phyloP scores from a whole-genome alignment of 2,797 vertebrate genomes.

The Poeciliopsis turneri region DNA sequence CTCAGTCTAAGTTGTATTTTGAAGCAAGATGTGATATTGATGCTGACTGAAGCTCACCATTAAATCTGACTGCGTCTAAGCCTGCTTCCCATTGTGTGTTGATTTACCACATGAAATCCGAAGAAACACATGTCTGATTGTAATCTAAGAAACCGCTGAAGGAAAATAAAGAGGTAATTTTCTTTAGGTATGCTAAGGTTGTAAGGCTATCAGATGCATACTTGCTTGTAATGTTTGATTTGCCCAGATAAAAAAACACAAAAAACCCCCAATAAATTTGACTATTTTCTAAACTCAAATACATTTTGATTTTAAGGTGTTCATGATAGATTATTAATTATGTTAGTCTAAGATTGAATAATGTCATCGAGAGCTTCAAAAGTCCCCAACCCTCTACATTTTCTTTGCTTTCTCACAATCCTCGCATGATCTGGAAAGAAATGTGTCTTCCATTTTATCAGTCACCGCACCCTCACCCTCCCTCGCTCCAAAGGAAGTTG shows the following conservation, averaged over 20 bases:
- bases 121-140: not conserved
- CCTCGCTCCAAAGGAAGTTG: constrained; percentile 74
- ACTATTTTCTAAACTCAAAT: constrained; percentile 14
- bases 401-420: constrained; percentile 6
- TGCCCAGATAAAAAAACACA: constrained; percentile 9
- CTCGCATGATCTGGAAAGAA: constrained; percentile 52
- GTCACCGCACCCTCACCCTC: constrained; percentile 63
- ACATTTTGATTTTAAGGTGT: constrained; percentile 1
- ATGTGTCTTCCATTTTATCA: constrained; percentile 77
- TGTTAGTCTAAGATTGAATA: not conserved
- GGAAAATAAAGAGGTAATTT: not conserved
- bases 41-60: not conserved
- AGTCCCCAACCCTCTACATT: constrained; percentile 19
- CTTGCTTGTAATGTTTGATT: constrained; percentile 12
- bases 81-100: not conserved
- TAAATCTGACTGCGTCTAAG: not conserved
- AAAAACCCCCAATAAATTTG: not conserved
- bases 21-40: not conserved
- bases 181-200: constrained; percentile 1
- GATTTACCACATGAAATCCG: not conserved
- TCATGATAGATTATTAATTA: constrained; percentile 5
- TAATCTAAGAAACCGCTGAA: not conserved
- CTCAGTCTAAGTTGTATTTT: not conserved
- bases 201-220: constrained; percentile 41
- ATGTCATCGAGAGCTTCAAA: constrained; percentile 22